Conservation (phyloP, 2,113 vertebrate genomes). For the Macroglossus sobrinus region DNA sequence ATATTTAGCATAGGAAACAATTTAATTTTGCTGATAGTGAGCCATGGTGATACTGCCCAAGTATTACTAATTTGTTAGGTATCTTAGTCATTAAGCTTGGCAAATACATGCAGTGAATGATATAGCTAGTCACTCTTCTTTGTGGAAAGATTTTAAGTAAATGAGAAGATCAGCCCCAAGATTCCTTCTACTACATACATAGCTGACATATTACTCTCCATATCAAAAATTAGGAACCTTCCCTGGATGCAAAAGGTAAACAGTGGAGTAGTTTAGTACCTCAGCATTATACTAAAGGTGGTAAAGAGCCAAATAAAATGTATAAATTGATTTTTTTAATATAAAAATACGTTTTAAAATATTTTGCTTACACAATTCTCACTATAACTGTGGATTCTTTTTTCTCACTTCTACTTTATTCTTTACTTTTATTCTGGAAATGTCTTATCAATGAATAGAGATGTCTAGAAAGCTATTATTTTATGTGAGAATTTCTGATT, state of each 20-base stretch:
- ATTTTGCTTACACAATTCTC: not conserved
- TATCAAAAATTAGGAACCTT: not conserved
- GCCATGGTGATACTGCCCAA: not conserved
- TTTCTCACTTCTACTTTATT: not conserved
- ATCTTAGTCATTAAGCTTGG: not conserved
- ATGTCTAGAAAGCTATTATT: not conserved
- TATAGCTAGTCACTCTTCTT: not conserved
- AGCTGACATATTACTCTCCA: not conserved
- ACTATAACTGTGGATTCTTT: not conserved
- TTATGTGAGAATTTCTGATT: not conserved
- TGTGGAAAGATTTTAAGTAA: conserved; percentile 13
- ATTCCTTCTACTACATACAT: not conserved
- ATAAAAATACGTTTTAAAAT: conserved; percentile 10
- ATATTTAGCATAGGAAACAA: not conserved
- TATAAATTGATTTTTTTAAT: not conserved
- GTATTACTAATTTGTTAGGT: not conserved
- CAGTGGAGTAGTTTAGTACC: not conserved
- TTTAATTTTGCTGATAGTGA: not conserved
- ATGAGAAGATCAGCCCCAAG: not conserved
- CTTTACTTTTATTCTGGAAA: not conserved
- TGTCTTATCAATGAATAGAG: not conserved
- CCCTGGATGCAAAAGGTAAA: not conserved
- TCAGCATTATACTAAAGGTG: not conserved
- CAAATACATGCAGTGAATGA: not conserved
- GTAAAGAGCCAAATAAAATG: not conserved